These are phyloP conservation scores for Drosophila setifemur DNA, from an alignment of 1,140 invertebrate species.

Conservation along the genomic window DNA sequence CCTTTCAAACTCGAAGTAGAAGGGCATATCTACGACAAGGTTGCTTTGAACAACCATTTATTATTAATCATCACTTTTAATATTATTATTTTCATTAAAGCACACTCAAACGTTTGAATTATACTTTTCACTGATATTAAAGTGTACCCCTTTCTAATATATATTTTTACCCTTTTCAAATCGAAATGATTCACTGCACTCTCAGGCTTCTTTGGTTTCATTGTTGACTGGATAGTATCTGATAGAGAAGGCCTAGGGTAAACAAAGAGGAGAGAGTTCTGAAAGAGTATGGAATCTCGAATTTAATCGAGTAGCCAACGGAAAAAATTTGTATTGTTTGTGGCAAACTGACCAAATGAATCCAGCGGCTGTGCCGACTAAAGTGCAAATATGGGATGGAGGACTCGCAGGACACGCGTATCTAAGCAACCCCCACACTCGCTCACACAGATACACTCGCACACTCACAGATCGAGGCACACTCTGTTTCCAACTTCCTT, in stretches of 20 bases:
- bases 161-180: not conserved
- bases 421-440: conserved; percentile 64
- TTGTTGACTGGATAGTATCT: conserved; percentile 53
- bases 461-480: conserved; percentile 41
- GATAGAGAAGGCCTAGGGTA: conserved; percentile 22
- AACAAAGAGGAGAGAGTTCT: conserved; percentile 54
- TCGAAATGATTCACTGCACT: not conserved
- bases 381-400: conserved; percentile 34
- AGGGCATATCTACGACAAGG: too few species aligned
- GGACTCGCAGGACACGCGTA: conserved; percentile 52
- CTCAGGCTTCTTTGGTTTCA: conserved; percentile 55
- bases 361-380: conserved; percentile 21
- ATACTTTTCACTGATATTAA: not conserved
- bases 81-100: too few species aligned
- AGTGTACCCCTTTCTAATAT: conserved; percentile 4
- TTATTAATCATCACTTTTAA: too few species aligned
- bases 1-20: too few species aligned
- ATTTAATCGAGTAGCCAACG: conserved; percentile 58
- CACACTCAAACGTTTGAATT: too few species aligned
- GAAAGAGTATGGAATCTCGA: conserved; percentile 33
- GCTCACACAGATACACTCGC: conserved; percentile 3
- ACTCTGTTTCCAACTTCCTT: conserved; percentile 66
- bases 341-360: conserved; percentile 65
- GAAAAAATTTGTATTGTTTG: conserved; percentile 61
- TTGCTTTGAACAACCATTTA: too few species aligned